Conservation (phyloP, 2,797 vertebrate genomes). For the Holocentrus rufus region DNA sequence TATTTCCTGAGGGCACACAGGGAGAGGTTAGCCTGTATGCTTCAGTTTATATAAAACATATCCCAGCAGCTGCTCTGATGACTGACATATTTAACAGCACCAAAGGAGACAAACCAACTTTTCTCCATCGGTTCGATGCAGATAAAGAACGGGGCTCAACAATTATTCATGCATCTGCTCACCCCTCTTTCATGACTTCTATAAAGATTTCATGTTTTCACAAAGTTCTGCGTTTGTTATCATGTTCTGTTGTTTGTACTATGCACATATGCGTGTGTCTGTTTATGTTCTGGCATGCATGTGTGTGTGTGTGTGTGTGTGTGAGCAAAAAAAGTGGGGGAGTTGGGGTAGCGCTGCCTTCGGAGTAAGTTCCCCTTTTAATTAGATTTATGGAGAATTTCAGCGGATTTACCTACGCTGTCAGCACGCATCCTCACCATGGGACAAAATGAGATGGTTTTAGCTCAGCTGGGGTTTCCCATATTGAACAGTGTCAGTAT, state of each 20-base stretch:
- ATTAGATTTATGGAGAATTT: slow-evolving; percentile 86
- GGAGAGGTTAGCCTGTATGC: slow-evolving; percentile 71
- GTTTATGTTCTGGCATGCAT: slow-evolving; percentile 57
- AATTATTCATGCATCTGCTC: slow-evolving; percentile 9
- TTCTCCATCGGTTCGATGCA: slow-evolving; percentile 32
- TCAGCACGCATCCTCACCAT: slow-evolving; percentile 74
- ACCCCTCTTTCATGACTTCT: slow-evolving; percentile 11
- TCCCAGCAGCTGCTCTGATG: slow-evolving; percentile 79
- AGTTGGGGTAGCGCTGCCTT: slow-evolving; percentile 71
- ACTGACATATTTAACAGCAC: slow-evolving; percentile 73
- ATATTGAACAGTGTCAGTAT: slow-evolving; percentile 25
- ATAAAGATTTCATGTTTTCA: slow-evolving; percentile 26
- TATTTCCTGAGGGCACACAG: slow-evolving; percentile 79
- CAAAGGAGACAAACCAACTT: slow-evolving; percentile 57
- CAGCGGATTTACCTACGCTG: slow-evolving; percentile 79
- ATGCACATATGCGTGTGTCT: slow-evolving; percentile 30
- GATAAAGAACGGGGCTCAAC: slow-evolving; percentile 24
- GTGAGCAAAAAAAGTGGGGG: slow-evolving; percentile 35
- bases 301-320: slow-evolving; percentile 49
- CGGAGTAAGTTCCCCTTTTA: slow-evolving; percentile 78
- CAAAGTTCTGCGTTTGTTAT: slow-evolving; percentile 20
- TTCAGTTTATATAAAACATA: slow-evolving; percentile 82
- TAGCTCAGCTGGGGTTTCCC: slow-evolving; percentile 46
- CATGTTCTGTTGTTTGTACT: slow-evolving; percentile 27
- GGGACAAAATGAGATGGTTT: slow-evolving; percentile 66